A percentile compares a stretch with the other conserved stretches of the same genome.
These are phyloP conservation scores for Halichoerus grypus DNA, from an alignment of 2,113 vertebrate species.

Conservation along the genomic window DNA sequence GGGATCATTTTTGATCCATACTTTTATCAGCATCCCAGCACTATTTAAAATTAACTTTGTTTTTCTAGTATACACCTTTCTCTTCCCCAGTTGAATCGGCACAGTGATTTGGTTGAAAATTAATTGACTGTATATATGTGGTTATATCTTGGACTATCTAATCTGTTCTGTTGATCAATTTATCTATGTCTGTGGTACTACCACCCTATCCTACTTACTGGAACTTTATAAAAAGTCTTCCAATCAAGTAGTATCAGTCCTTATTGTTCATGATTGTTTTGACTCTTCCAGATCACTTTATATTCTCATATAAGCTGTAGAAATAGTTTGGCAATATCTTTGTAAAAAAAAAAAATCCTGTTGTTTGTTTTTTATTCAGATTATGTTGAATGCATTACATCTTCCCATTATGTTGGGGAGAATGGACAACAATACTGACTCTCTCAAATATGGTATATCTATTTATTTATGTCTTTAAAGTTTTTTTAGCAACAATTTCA, in stretches of 20 bases:
- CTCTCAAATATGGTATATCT: background rate
- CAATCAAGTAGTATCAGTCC: background rate
- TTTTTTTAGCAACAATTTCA: background rate
- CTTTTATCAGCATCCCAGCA: background rate
- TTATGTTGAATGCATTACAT: background rate
- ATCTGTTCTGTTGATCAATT: background rate
- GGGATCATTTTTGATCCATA: background rate
- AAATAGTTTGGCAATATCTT: slow-evolving; percentile 3
- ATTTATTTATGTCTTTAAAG: slow-evolving; percentile 50
- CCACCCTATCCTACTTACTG: background rate
- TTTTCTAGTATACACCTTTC: background rate
- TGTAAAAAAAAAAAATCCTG: background rate
- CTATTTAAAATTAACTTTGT: background rate
- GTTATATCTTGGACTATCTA: background rate
- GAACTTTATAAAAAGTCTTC: background rate
- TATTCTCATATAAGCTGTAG: slow-evolving; percentile 25
- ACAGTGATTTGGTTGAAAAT: background rate
- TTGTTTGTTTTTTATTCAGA: background rate
- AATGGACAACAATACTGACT: slow-evolving; percentile 20
- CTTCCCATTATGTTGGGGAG: background rate
- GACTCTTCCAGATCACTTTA: slow-evolving; percentile 26
- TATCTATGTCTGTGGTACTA: background rate
- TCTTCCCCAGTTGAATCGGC: background rate
- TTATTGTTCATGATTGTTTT: slow-evolving; percentile 11
- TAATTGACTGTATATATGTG: background rate